phyloP scores from a whole-genome alignment of 1,140 invertebrate species.

The Zaprionus camerounensis region DNA sequence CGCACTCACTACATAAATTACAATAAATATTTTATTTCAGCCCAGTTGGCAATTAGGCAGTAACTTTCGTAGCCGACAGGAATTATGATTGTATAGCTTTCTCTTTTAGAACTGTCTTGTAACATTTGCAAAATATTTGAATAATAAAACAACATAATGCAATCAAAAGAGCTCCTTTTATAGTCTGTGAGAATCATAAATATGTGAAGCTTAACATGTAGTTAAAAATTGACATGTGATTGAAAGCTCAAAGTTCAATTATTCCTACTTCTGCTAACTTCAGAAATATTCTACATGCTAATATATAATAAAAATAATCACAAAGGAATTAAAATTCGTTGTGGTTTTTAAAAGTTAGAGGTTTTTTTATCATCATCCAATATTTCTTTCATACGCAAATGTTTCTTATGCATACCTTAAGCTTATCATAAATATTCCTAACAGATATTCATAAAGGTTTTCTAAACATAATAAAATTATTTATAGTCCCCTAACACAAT shows the following conservation, averaged over 20 bases:
- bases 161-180: too few species aligned
- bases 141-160: constrained; percentile 8
- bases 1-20: constrained; percentile 33
- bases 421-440: neutral
- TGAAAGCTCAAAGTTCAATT: too few species aligned
- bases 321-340: too few species aligned
- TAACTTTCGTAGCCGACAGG: neutral
- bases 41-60: constrained; percentile 12
- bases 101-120: neutral
- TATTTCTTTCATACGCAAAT: neutral
- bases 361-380: neutral
- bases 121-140: neutral
- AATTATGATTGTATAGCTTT: neutral
- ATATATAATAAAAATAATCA: too few species aligned
- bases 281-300: too few species aligned
- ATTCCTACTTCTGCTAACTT: too few species aligned
- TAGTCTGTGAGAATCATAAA: neutral
- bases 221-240: too few species aligned
- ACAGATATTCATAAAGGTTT: neutral
- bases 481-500: neutral
- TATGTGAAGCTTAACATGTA: neutral
- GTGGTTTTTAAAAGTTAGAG: too few species aligned
- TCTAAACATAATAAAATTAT: constrained; percentile 3
- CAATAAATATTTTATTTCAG: constrained; percentile 68
- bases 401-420: neutral